These are phyloP conservation scores for Campaea margaritaria DNA, from an alignment of 2,888 invertebrate genomes.

Conservation along the genomic window DNA sequence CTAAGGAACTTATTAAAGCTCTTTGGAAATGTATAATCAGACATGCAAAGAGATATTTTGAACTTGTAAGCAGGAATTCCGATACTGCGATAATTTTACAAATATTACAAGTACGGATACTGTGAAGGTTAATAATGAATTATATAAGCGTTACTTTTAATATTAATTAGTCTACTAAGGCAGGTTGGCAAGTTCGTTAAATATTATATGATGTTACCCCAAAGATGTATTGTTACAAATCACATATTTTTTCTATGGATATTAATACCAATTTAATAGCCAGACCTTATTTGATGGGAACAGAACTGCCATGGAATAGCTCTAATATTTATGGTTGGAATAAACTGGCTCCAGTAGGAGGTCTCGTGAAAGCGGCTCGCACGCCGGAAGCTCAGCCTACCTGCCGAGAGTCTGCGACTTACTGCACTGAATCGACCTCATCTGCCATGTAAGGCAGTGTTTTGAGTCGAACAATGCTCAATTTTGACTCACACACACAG, in stretches of 20 bases:
- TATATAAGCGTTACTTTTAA: too few relatives aligned
- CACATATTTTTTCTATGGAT: slow-evolving; percentile 6
- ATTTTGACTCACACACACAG: background rate
- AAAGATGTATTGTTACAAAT: slow-evolving; percentile 16
- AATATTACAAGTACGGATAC: too few relatives aligned
- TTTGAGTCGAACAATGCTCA: slow-evolving; percentile 8
- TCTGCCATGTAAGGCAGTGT: slow-evolving; percentile 17
- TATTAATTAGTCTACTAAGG: too few relatives aligned
- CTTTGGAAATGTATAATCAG: too few relatives aligned
- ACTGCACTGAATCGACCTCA: slow-evolving; percentile 26
- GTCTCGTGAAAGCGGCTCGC: slow-evolving; percentile 57
- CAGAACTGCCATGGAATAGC: slow-evolving; percentile 10
- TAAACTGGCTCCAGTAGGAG: slow-evolving; percentile 54
- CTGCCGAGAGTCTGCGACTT: slow-evolving; percentile 58
- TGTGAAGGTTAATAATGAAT: too few relatives aligned
- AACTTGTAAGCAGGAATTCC: too few relatives aligned
- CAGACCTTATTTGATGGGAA: slow-evolving; percentile 26
- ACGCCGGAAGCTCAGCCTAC: slow-evolving; percentile 58
- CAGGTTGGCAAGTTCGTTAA: background rate
- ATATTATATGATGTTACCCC: background rate
- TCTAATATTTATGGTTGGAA: slow-evolving; percentile 27
- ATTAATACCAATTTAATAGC: slow-evolving; percentile 19
- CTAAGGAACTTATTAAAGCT: background rate
- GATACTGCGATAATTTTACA: too few relatives aligned
- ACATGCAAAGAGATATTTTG: too few relatives aligned